These are phyloP conservation scores for Premnoplex brunnescens DNA, from an alignment of 2,797 vertebrate genomes.

Conservation along the genomic window DNA sequence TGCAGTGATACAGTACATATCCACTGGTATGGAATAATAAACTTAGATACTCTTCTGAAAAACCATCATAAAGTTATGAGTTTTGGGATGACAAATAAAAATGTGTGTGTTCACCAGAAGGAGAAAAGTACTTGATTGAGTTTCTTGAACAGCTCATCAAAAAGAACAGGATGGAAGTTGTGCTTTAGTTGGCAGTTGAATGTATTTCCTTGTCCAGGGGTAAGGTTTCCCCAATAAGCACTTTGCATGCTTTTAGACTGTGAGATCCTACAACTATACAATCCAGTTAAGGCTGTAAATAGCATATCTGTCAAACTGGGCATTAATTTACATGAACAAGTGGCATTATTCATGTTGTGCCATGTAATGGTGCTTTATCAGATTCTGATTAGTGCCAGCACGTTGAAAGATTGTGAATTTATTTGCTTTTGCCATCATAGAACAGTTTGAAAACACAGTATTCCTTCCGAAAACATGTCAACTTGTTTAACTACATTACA, in stretches of 20 bases:
- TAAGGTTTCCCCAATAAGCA: background rate
- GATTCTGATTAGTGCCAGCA: background rate
- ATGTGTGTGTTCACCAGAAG: background rate
- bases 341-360: background rate
- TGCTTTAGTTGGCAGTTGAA: conserved; percentile 46
- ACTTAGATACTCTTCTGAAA: background rate
- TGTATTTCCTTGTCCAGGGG: conserved; percentile 5
- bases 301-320: background rate
- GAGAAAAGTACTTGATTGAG: background rate
- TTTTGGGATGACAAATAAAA: conserved; percentile 32
- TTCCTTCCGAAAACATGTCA: background rate
- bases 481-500: background rate
- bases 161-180: conserved; percentile 1
- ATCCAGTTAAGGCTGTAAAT: background rate
- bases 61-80: background rate
- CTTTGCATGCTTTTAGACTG: background rate
- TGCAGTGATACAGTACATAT: background rate
- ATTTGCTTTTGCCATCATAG: background rate
- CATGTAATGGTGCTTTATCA: background rate
- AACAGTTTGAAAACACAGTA: background rate
- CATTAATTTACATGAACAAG: background rate
- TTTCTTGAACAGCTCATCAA: conserved; percentile 38
- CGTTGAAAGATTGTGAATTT: background rate
- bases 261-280: background rate
- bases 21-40: background rate